phyloP scores from a whole-genome alignment of 2,113 vertebrate genomes.

The Alouatta palliata region DNA sequence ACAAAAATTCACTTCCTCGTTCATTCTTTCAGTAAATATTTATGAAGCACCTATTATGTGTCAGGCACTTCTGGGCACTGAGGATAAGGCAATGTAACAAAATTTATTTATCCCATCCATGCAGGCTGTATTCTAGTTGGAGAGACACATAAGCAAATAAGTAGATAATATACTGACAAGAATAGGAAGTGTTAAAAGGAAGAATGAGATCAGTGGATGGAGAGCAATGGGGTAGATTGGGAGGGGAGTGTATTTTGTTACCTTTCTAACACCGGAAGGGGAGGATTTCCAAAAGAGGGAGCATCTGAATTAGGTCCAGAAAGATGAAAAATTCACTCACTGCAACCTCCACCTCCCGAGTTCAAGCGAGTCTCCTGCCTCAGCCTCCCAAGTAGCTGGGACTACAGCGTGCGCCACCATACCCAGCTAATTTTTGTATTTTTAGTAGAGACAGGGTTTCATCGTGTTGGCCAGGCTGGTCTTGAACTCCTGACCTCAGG shows the following conservation, averaged over 20 bases:
- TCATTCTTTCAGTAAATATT: background rate
- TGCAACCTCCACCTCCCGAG: no score
- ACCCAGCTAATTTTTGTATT: no score
- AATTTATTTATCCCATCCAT: background rate
- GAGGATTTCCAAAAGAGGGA: background rate
- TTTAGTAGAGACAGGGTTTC: no score
- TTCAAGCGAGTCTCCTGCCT: no score
- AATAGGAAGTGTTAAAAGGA: background rate
- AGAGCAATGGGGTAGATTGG: background rate
- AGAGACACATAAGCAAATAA: background rate
- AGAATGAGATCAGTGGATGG: background rate
- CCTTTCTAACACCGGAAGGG: background rate
- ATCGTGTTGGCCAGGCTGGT: no score
- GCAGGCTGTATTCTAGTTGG: background rate
- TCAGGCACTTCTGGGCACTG: background rate
- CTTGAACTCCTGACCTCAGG: no score
- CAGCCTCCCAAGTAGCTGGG: no score
- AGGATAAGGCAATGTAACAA: background rate
- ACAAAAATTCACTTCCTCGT: background rate
- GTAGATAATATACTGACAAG: background rate
- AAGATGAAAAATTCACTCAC: background rate
- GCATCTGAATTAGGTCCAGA: background rate
- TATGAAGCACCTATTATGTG: background rate
- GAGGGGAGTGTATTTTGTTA: background rate
- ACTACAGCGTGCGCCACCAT: no score